A percentile compares a stretch with the other conserved stretches of the same genome.
phyloP scores from a whole-genome alignment of 2,888 invertebrate species.

The Barypeithes pellucidus region DNA sequence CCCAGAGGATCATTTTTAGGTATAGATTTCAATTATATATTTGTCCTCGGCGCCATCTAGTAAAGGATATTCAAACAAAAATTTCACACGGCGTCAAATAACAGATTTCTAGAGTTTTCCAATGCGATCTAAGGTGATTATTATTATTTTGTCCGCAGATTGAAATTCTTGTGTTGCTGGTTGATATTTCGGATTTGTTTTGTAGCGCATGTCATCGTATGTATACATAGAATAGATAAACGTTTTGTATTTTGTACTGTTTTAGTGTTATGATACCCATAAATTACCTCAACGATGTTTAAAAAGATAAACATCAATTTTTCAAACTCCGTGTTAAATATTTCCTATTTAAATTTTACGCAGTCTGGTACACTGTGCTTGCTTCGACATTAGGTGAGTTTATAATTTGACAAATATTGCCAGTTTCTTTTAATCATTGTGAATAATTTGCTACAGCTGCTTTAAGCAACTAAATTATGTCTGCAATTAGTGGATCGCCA shows the following conservation, averaged over 20 bases:
- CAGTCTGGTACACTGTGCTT: not conserved
- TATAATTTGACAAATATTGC: not conserved
- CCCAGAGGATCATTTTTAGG: too few relatives aligned
- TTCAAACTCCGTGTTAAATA: not conserved
- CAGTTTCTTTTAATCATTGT: conserved; percentile 4
- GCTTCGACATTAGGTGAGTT: not conserved
- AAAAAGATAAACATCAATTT: conserved; percentile 16
- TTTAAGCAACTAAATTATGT: conserved; percentile 37
- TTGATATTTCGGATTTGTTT: not conserved
- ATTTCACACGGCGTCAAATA: too few relatives aligned
- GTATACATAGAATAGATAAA: conserved; percentile 2
- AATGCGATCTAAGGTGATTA: too few relatives aligned
- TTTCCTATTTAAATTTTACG: not conserved
- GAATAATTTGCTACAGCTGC: conserved; percentile 14
- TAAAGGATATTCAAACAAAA: too few relatives aligned
- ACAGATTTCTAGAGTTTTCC: too few relatives aligned
- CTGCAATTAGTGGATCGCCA: conserved; percentile 42
- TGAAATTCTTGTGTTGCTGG: not conserved
- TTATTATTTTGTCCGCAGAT: not conserved
- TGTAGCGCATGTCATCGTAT: conserved; percentile 28
- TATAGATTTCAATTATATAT: too few relatives aligned
- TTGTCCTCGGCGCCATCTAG: too few relatives aligned
- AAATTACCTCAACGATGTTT: conserved; percentile 33
- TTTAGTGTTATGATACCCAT: conserved; percentile 34
- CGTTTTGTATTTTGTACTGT: conserved; percentile 26